A percentile compares a stretch with the other conserved stretches of the same genome.
Evolutionary conservation across 1,140 invertebrate genomes (phyloP).

Genomic region (Atopsyche davidsoni): DNA sequence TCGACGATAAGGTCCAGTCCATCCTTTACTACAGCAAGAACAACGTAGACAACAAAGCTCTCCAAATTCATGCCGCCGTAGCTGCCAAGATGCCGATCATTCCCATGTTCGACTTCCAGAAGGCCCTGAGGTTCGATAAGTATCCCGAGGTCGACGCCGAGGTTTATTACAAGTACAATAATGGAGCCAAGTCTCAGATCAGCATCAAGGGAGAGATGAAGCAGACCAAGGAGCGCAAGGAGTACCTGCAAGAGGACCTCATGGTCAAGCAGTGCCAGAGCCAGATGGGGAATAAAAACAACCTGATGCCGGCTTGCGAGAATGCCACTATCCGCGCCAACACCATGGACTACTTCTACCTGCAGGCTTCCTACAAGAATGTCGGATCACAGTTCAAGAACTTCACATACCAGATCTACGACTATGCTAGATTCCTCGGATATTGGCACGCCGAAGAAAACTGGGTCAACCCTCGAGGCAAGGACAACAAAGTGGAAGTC

Average conservation of each 20-base stretch:
- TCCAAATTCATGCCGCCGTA: conserved; percentile 41
- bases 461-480: conserved; percentile 31
- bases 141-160: conserved; percentile 44
- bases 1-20: conserved; percentile 47
- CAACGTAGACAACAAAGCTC: conserved; percentile 32
- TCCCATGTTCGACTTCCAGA: conserved; percentile 44
- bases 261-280: conserved; percentile 42
- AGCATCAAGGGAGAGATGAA: conserved; percentile 41
- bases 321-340: conserved; percentile 46
- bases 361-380: conserved; percentile 45
- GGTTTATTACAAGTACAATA: conserved; percentile 44
- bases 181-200: conserved; percentile 34
- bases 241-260: conserved; percentile 41
- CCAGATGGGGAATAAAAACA: conserved; percentile 49
- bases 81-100: conserved; percentile 40
- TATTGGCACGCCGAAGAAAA: conserved; percentile 38
- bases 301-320: conserved; percentile 49
- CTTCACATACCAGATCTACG: conserved; percentile 36
- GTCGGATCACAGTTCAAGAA: conserved; percentile 34
- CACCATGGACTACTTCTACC: conserved; percentile 43
- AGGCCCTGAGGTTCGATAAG: conserved; percentile 46
- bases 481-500: conserved; percentile 43
- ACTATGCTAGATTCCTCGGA: conserved; percentile 32
- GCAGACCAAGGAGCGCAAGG: conserved; percentile 46
- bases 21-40: conserved; percentile 41